phyloP scores from a whole-genome alignment of 2,113 vertebrate genomes.

The Scomber japonicus region DNA sequence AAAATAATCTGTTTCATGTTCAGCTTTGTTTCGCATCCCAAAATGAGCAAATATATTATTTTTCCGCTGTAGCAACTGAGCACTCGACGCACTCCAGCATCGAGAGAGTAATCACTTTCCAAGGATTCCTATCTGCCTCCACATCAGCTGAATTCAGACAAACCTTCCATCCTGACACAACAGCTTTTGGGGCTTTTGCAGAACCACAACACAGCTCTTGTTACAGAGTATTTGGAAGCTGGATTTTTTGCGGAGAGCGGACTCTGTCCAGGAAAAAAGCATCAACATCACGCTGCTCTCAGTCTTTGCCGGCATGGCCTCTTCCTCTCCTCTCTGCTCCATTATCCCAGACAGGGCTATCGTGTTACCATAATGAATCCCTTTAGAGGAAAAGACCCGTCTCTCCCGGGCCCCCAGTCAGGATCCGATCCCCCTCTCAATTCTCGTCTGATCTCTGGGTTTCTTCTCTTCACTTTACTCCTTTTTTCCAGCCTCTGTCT shows the following conservation, averaged over 20 bases:
- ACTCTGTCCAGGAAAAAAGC: slow-evolving; percentile 72
- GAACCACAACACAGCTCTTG: slow-evolving; percentile 61
- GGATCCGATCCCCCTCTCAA: slow-evolving; percentile 16
- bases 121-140: slow-evolving; percentile 28
- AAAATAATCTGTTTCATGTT: slow-evolving; percentile 23
- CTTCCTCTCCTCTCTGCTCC: slow-evolving; percentile 58
- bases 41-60: slow-evolving; percentile 27
- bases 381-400: slow-evolving; percentile 60
- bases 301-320: slow-evolving; percentile 40
- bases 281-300: slow-evolving; percentile 59
- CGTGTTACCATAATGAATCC: slow-evolving; percentile 77
- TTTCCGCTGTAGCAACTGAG: neutral
- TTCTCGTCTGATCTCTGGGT: slow-evolving; percentile 31
- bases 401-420: slow-evolving; percentile 52
- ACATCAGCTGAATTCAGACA: slow-evolving; percentile 42
- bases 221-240: slow-evolving; percentile 53
- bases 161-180: slow-evolving; percentile 38
- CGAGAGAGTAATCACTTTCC: slow-evolving; percentile 24
- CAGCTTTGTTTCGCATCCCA: neutral
- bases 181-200: slow-evolving; percentile 40
- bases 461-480: slow-evolving; percentile 11
- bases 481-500: slow-evolving; percentile 17
- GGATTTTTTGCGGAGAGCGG: slow-evolving; percentile 59
- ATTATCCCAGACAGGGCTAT: slow-evolving; percentile 74
- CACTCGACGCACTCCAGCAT: slow-evolving; percentile 9